Evolutionary conservation across 1,140 invertebrate genomes (phyloP), one percentile per base, ranked within the genome.

Genomic region (Drusus annulatus): DNA sequence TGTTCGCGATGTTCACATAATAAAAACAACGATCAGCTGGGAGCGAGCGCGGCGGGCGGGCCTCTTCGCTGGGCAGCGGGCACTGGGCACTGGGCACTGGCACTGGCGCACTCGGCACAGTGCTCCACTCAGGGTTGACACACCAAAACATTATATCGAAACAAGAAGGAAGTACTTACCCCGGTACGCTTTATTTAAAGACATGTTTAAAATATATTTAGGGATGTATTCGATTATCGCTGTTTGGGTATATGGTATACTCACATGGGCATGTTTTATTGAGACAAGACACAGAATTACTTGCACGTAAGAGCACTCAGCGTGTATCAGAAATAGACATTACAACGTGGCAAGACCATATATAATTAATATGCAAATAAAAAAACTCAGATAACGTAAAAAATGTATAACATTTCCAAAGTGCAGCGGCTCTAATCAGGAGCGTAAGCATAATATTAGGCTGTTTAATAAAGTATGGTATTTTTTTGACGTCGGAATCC

Each of bases 1-100:
- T 65, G 62, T 65, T 65, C 62, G 28, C 56, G 2, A 45, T 45
- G 36, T 45, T 45, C 36, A 45, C 36, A 7, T 19, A 63, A 31
- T 65, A 63, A 28, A 65, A 25, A 31, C 62, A 45, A n/a, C 62
- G 62, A 65, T 65, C 62, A 65, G 62, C 62, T 65, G 62, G 13
- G 10, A 45, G 8, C 36, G 36, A 65, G 62, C 23, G 28, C 62
- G 62, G 62, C 23, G 62, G 62, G 62, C 21, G 62, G 21, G 62
- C 28, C 62, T 65, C 25, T 3, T 15, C 17, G 23, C 56, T 45
- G 36, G 5, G n/a, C n/a, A n/a, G n/a, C n/a, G n/a, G n/a, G n/a
- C n/a, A n/a, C n/a, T n/a, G n/a, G n/a, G n/a, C n/a, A n/a, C n/a
- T n/a, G n/a, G n/a, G n/a, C n/a, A n/a, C n/a, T n/a, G n/a, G n/a